Evolutionary conservation across 2,797 vertebrate genomes (phyloP), one percentile per base, ranked within the genome.

Genomic region (Ataeniobius toweri): DNA sequence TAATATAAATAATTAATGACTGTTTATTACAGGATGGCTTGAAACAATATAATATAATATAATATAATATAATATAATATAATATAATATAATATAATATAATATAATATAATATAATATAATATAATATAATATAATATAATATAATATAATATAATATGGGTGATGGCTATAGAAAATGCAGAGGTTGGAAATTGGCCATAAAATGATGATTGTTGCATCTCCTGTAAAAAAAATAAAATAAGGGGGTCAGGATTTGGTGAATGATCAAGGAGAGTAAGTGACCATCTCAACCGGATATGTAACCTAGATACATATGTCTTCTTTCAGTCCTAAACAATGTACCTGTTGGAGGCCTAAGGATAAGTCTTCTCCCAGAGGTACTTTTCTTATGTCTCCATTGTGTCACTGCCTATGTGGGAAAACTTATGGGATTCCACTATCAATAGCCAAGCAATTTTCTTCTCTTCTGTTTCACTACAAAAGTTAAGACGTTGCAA

Each of bases 291-390:
- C 86, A 84, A 81, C 78, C 87, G 87, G 91, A 86, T 90, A 69
- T 46, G 44, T 58, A 77, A 63, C 63, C 89, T 89, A 95, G 91
- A 91, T 92, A 92, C 85, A 80, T 80, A 92, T 83, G 51, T 31
- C 58, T 83, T 83, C 82, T 84, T 93, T 92, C 93, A 82, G 92
- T 88, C 81, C 79, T 74, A 87, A 85, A 93, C 91, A 94, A 91
- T 90, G 85, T 58, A 90, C 87, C 86, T 88, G 89, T 91, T 88
- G 93, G 90, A 88, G 85, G 83, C 88, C 91, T 75, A 75, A 78
- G 89, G 75, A 89, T 55, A 74, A 26, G 80, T 91, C 86, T 80
- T 89, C 83, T 86, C 74, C 36, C 55, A 3, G 0, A 48, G 39
- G 56, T 16, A 58, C 65, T 36, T 51, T 70, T 51, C 44, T 46